Evolutionary conservation across 2,113 vertebrate species (phyloP), one percentile per base, ranked within the genome.

Genomic region (Hyperopisus bebe): DNA sequence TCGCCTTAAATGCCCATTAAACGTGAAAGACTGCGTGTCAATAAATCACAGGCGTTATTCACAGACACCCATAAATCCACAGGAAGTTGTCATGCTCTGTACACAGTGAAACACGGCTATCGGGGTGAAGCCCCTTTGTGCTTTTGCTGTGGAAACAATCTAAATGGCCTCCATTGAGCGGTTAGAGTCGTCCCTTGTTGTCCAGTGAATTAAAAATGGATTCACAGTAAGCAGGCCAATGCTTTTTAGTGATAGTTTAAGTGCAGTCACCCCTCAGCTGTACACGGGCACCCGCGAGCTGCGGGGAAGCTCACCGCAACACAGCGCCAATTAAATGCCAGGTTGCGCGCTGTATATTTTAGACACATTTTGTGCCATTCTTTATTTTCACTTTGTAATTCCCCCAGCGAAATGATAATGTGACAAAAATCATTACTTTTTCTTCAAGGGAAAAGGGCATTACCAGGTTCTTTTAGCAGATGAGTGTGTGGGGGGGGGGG

Each of bases 381-480:
- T 31, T 86, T 86, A 48, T 86, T 50, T 50, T 86, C 84, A 53
- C 50, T 87, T 51, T 53, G 46, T 53, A 87, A 53, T 53, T 87
- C 27, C 85, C 62, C 50, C 13, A 50, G 50, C n/a, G 50, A 87
- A 87, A 87, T 53, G 82, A n/a, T 47, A 84, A 84, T 80, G 74
- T 80, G 74, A 47, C 46, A 87, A 87, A 86, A 87, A 87, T 53
- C 47, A 87, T 87, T 87, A 24, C 50, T 53, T 53, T 87, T 31
- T 87, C 35, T 87, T 53, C 85, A 55, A 17, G 24, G 85, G 27
- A 51, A 70, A 53, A 19, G 50, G 50, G 31, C 31, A 51, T 87
- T 53, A 51, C 27, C 47, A 51, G 31, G 48, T 51, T 84, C 39
- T 84, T 48, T 86, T 48, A 50, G 21, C 24, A 86, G 47, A 80